Conservation (phyloP, 2,888 invertebrate genomes). For the Cyclophora albipunctata region DNA sequence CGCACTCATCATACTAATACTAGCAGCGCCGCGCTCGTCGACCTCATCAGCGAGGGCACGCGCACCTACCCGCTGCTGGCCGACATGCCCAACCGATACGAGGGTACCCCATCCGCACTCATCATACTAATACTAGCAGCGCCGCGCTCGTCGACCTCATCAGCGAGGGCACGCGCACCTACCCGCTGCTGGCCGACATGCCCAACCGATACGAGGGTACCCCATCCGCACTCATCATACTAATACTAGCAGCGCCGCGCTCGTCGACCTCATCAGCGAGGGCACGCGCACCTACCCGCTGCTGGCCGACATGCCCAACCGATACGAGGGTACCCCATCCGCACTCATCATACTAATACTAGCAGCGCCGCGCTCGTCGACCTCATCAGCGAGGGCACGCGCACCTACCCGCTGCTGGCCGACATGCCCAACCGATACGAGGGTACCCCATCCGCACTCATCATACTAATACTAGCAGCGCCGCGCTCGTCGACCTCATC, state of each 20-base stretch:
- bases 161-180: slow-evolving; percentile 62
- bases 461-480: slow-evolving; percentile 39
- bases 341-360: neutral
- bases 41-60: slow-evolving; percentile 74
- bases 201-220: slow-evolving; percentile 47
- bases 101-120: slow-evolving; percentile 29
- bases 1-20: neutral
- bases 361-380: slow-evolving; percentile 74
- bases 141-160: slow-evolving; percentile 75
- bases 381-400: slow-evolving; percentile 70
- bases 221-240: neutral
- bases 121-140: slow-evolving; percentile 39
- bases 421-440: slow-evolving; percentile 42
- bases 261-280: slow-evolving; percentile 78
- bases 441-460: slow-evolving; percentile 27
- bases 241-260: slow-evolving; percentile 52
- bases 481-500: slow-evolving; percentile 75
- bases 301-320: slow-evolving; percentile 32
- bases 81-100: slow-evolving; percentile 40
- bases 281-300: slow-evolving; percentile 40
- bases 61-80: slow-evolving; percentile 33
- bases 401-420: slow-evolving; percentile 32
- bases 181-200: slow-evolving; percentile 30
- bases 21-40: slow-evolving; percentile 70
- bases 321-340: slow-evolving; percentile 39